Percentiles rank a stretch among this genome's conserved stretches.
phyloP scores from a whole-genome alignment of 92 coral and sea anemone genomes.

The Diadumene lineata region DNA sequence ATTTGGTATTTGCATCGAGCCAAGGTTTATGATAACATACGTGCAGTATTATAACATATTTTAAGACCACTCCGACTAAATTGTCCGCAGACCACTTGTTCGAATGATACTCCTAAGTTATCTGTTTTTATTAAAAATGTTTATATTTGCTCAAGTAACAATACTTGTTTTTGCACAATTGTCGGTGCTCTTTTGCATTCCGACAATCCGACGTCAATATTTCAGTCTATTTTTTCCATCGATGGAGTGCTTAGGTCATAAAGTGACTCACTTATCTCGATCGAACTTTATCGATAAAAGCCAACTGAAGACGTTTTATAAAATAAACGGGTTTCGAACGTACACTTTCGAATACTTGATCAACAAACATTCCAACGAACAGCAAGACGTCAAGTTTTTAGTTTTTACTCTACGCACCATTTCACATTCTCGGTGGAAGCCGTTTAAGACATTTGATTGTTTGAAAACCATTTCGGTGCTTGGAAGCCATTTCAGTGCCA shows the following conservation, averaged over 20 bases:
- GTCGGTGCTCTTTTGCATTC: slow-evolving; percentile 1
- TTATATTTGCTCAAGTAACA: slow-evolving; percentile 5
- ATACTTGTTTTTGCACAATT: background rate
- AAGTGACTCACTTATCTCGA: slow-evolving; percentile 10
- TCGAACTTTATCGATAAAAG: slow-evolving; percentile 11
- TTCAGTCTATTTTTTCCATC: background rate
- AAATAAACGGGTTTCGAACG: slow-evolving; percentile 3
- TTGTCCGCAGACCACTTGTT: background rate
- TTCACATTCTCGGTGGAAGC: slow-evolving; percentile 26
- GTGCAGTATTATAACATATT: background rate
- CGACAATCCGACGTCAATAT: slow-evolving; percentile 12
- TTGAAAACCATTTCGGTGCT: no score
- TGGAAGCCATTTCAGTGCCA: slow-evolving; percentile 14
- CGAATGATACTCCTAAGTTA: background rate
- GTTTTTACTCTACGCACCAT: slow-evolving; percentile 17
- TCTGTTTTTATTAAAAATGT: background rate
- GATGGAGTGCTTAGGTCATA: slow-evolving; percentile 12
- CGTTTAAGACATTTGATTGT: no score
- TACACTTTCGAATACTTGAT: slow-evolving; percentile 1
- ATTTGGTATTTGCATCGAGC: background rate
- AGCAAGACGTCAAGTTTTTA: slow-evolving; percentile 17
- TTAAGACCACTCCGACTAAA: background rate
- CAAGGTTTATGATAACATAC: background rate
- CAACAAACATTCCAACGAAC: slow-evolving; percentile 25
- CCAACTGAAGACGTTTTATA: background rate